Conservation (phyloP, 2,797 vertebrate genomes). For the Euphonia xanthogaster region DNA sequence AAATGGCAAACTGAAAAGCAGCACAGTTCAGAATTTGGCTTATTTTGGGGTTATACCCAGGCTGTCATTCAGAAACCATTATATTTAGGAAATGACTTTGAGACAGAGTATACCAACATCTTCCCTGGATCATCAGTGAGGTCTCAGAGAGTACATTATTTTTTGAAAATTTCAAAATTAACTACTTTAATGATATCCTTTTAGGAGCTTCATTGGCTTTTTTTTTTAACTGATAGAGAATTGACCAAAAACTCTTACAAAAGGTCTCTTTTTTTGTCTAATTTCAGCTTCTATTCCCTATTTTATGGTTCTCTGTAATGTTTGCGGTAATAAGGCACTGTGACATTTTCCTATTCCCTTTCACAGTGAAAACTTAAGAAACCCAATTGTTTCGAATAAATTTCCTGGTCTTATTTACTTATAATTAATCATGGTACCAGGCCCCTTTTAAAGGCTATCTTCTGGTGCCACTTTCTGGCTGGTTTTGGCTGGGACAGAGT, state of each 20-base stretch:
- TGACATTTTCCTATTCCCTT: background rate
- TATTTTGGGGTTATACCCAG: background rate
- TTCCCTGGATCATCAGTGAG: background rate
- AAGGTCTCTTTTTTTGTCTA: background rate
- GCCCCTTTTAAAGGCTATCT: background rate
- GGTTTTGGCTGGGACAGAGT: background rate
- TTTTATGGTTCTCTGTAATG: background rate
- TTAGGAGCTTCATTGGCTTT: background rate
- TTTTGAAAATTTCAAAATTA: background rate
- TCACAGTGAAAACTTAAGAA: background rate
- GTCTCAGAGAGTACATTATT: background rate
- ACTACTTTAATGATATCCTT: background rate
- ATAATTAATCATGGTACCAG: background rate
- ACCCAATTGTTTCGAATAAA: background rate
- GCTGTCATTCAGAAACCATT: background rate
- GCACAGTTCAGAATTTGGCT: background rate
- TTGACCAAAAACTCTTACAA: background rate
- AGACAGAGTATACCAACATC: fast-evolving
- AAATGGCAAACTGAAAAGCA: background rate
- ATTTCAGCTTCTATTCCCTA: background rate
- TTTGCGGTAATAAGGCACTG: background rate
- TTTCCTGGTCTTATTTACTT: background rate
- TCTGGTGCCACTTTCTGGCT: background rate
- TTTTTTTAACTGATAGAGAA: background rate
- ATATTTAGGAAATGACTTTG: background rate